These are phyloP conservation scores for Melanostigma gelatinosum DNA, from an alignment of 2,113 vertebrate genomes.

Conservation along the genomic window DNA sequence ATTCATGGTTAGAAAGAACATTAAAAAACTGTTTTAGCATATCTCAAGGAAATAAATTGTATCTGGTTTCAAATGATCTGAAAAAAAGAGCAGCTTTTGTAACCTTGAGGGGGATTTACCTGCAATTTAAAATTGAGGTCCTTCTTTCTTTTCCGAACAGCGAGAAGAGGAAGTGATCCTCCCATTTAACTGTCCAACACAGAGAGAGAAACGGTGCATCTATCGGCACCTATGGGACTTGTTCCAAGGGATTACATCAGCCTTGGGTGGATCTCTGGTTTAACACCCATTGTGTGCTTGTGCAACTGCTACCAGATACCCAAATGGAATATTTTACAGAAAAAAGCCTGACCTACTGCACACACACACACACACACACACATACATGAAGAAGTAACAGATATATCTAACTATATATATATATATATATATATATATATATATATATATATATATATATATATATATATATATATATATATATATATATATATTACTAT, in stretches of 20 bases:
- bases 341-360: constrained; percentile 17
- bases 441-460: too few species aligned
- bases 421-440: too few species aligned
- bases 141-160: constrained; percentile 8
- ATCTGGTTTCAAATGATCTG: background rate
- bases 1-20: background rate
- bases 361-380: background rate
- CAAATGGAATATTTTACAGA: constrained; percentile 6
- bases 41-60: background rate
- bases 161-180: constrained; percentile 29
- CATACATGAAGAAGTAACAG: background rate
- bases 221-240: background rate
- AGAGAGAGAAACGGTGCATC: background rate
- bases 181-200: constrained; percentile 15
- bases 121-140: background rate
- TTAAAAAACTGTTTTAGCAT: background rate
- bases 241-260: constrained; percentile 4
- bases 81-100: background rate
- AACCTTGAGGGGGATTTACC: background rate
- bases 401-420: background rate
- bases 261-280: constrained; percentile 18
- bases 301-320: constrained; percentile 24
- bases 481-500: too few species aligned
- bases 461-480: too few species aligned
- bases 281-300: constrained; percentile 35